Evolutionary conservation across 2,113 vertebrate genomes (phyloP).

Genomic region (Turnix velox): DNA sequence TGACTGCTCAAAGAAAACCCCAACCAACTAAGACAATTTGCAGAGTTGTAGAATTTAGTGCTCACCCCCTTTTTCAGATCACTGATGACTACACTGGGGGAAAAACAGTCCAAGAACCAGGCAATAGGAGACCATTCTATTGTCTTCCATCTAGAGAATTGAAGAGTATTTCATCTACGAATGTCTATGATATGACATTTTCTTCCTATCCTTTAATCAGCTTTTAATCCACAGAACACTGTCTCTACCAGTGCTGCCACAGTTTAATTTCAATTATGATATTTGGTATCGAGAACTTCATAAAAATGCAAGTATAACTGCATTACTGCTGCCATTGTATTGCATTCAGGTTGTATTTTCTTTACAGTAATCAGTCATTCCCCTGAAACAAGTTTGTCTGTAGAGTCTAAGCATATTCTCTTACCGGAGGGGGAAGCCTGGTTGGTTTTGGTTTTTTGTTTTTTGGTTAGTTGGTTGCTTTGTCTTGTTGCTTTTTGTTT

Average conservation of each 20-base stretch:
- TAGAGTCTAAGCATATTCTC: not conserved
- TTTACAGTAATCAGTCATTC: not conserved
- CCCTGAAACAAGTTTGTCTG: not conserved
- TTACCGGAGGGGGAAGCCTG: not conserved
- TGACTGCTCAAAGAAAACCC: not conserved
- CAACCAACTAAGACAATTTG: rapidly evolving
- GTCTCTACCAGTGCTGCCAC: not conserved
- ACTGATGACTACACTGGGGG: not conserved
- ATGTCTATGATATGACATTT: not conserved
- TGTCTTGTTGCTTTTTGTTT: no score
- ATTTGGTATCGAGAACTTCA: not conserved
- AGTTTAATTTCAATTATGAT: not conserved
- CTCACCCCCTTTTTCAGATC: not conserved
- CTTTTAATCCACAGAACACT: not conserved
- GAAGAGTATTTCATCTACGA: not conserved
- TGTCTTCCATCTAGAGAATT: not conserved
- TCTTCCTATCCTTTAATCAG: not conserved
- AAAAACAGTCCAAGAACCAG: not conserved
- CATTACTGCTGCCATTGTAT: not conserved
- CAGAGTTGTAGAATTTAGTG: not conserved
- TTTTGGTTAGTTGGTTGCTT: no score
- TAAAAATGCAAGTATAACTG: not conserved
- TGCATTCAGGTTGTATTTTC: not conserved
- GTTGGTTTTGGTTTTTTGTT: not conserved
- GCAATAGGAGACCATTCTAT: rapidly evolving